These are phyloP conservation scores for Varecia variegata DNA, from an alignment of 2,797 vertebrate genomes.

Conservation along the genomic window DNA sequence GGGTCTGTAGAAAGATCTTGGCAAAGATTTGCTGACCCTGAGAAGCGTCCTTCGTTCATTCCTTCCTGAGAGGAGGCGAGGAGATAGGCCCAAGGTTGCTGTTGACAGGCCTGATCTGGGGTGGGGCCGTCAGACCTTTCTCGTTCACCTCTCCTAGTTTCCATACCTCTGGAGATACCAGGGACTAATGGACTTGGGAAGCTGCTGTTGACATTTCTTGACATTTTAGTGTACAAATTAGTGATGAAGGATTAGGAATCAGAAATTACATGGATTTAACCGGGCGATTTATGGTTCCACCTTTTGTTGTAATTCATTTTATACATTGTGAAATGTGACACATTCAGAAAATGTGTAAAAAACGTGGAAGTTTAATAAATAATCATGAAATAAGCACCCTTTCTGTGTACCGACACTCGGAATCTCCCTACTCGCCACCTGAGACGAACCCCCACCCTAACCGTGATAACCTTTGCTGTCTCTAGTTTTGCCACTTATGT, in stretches of 20 bases:
- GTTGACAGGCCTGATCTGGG: not conserved
- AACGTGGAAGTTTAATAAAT: not conserved
- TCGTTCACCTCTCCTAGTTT: not conserved
- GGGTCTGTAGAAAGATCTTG: not conserved
- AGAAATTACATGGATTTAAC: not conserved
- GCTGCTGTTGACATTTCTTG: not conserved
- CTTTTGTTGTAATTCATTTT: not conserved
- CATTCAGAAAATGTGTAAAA: not conserved
- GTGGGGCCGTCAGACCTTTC: not conserved
- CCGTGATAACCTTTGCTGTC: too few relatives aligned
- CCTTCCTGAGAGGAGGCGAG: not conserved
- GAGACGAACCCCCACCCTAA: not conserved
- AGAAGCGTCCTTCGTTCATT: not conserved
- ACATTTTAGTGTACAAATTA: not conserved
- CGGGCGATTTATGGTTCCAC: not conserved
- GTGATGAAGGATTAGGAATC: not conserved
- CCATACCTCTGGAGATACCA: not conserved
- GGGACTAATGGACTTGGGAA: not conserved
- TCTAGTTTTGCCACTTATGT: not conserved
- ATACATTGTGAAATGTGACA: not conserved
- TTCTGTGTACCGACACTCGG: fast-evolving
- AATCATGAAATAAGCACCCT: not conserved
- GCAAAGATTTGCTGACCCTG: not conserved
- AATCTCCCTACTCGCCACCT: not conserved
- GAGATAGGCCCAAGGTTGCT: not conserved